Evolutionary conservation across 2,888 invertebrate species (phyloP).

Genomic region (Drosophila yooni): DNA sequence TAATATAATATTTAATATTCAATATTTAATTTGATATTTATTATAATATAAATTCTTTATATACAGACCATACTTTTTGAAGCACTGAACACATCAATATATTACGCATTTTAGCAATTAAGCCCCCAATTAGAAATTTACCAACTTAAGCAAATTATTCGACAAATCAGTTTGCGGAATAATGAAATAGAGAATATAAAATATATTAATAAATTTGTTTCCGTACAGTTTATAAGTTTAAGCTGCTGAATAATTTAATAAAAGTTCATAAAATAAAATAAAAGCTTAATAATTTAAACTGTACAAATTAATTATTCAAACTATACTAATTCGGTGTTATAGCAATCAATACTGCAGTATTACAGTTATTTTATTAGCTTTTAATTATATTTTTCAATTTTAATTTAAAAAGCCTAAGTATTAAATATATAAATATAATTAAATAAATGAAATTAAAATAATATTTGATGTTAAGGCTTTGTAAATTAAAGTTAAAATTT

Average conservation of each 20-base stretch:
- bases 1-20: background rate
- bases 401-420: background rate
- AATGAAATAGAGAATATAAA: background rate
- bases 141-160: background rate
- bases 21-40: background rate
- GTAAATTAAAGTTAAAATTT: background rate
- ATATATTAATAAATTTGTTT: background rate
- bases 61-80: background rate
- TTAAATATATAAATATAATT: background rate
- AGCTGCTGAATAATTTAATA: background rate
- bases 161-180: background rate
- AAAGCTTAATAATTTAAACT: background rate
- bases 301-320: background rate
- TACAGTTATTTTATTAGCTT: too few species aligned
- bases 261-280: too few species aligned
- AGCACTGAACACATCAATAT: background rate
- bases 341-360: too few species aligned
- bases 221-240: background rate
- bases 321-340: too few species aligned
- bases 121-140: background rate
- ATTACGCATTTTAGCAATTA: background rate
- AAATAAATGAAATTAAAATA: background rate
- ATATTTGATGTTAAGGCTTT: background rate
- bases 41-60: background rate
- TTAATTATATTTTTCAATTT: background rate